These are phyloP conservation scores for Noctilio leporinus DNA, from an alignment of 2,113 vertebrate genomes.

Conservation along the genomic window DNA sequence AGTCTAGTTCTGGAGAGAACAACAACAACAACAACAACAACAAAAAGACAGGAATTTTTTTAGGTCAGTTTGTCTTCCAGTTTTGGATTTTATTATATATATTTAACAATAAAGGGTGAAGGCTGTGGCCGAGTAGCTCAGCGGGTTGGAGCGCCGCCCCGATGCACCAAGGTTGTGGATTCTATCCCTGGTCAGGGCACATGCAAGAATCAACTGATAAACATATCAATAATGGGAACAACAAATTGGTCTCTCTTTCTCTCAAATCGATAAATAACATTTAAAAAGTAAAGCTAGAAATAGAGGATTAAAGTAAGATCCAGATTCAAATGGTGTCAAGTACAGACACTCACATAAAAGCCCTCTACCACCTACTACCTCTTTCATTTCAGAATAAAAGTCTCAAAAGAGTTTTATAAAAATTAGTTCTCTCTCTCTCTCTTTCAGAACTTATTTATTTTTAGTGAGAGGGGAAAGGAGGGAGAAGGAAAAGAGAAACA, in stretches of 20 bases:
- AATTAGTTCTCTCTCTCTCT: background rate
- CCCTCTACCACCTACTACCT: background rate
- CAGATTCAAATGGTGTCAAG: background rate
- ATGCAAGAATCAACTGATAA: background rate
- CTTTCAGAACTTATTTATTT: too few species aligned
- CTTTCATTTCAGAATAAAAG: background rate
- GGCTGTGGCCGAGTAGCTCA: background rate
- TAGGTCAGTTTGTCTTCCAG: background rate
- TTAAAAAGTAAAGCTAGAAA: too few species aligned
- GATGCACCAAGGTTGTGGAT: background rate
- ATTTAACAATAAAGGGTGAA: background rate
- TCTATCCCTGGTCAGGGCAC: background rate
- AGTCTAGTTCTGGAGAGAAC: background rate
- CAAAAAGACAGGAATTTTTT: background rate
- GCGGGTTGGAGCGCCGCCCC: background rate
- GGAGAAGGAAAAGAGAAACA: too few species aligned
- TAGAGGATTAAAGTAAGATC: background rate
- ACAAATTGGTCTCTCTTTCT: background rate
- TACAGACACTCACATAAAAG: background rate
- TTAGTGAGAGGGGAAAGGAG: too few species aligned
- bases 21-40: too few species aligned
- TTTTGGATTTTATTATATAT: background rate
- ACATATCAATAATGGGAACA: background rate
- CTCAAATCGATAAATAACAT: background rate
- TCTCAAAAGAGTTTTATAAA: background rate